Percentiles rank a stretch among this genome's conserved stretches.
phyloP scores from a whole-genome alignment of 2,113 vertebrate species.

The Hydrochoerus hydrochaeris region DNA sequence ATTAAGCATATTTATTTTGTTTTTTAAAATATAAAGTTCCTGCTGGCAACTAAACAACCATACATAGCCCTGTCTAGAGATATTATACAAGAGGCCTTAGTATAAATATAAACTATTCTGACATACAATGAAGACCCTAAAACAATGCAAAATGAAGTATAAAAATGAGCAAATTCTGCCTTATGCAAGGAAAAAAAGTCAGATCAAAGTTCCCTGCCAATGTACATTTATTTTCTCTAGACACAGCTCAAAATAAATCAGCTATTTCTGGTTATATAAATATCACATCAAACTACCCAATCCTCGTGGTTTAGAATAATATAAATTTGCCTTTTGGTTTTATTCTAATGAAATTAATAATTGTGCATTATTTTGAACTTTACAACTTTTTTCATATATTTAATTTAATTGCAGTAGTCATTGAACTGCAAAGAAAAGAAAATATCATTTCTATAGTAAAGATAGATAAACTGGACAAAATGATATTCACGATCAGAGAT shows the following conservation, averaged over 20 bases:
- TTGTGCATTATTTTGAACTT: not conserved
- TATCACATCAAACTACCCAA: not conserved
- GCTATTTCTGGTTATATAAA: not conserved
- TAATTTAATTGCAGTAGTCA: not conserved
- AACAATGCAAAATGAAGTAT: not conserved
- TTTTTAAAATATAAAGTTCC: not conserved
- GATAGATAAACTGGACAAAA: not conserved
- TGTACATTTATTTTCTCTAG: not conserved
- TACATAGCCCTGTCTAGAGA: not conserved
- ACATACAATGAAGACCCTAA: not conserved
- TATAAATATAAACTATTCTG: not conserved
- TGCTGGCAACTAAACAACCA: not conserved
- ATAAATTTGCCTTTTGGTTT: not conserved
- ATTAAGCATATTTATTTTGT: not conserved
- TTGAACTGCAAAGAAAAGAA: not conserved
- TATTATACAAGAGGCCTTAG: not conserved
- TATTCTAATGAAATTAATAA: slow-evolving; percentile 11
- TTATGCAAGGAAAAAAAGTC: not conserved
- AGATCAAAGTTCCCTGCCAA: not conserved
- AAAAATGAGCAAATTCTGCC: not conserved
- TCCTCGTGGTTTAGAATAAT: not conserved
- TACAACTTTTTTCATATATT: not conserved
- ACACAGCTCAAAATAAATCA: not conserved
- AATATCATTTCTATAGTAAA: not conserved
- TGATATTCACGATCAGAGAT: not conserved